Percentiles rank a stretch among this genome's conserved stretches.
These are phyloP conservation scores for Loris lydekkerianus DNA, from an alignment of 2,797 vertebrate species.

Conservation along the genomic window DNA sequence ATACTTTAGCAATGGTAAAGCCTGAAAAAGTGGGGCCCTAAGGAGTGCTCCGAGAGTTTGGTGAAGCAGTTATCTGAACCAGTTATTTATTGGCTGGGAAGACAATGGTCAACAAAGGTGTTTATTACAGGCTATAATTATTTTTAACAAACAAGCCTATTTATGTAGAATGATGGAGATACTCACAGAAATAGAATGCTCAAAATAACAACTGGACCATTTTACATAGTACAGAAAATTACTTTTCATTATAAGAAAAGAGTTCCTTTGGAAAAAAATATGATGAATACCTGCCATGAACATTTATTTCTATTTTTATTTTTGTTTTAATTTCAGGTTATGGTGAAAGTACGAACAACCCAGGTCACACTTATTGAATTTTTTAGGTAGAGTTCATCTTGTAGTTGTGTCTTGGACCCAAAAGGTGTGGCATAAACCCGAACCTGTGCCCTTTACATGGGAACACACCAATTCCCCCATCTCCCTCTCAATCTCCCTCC, in stretches of 20 bases:
- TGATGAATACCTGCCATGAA: neutral
- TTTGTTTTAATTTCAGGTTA: too few species aligned
- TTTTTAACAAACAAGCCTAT: slow-evolving; percentile 34
- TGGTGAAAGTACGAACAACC: too few species aligned
- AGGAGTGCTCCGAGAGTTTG: neutral
- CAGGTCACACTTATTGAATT: too few species aligned
- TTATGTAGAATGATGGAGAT: neutral
- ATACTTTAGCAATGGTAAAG: slow-evolving; percentile 67
- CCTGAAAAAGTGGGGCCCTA: slow-evolving; percentile 3
- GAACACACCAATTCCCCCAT: too few species aligned
- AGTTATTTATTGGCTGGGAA: slow-evolving; percentile 36
- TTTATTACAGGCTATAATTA: slow-evolving; percentile 40
- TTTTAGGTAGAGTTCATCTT: too few species aligned
- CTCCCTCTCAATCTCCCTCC: too few species aligned
- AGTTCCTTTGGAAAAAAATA: slow-evolving; percentile 1
- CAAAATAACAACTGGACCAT: slow-evolving; percentile 62
- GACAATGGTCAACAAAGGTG: slow-evolving; percentile 41
- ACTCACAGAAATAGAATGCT: neutral
- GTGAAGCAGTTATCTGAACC: neutral
- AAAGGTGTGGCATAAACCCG: too few species aligned
- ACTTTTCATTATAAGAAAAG: slow-evolving; percentile 50
- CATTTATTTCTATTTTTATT: too few species aligned
- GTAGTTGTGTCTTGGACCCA: too few species aligned
- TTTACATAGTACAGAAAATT: slow-evolving; percentile 5
- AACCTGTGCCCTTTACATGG: too few species aligned